Conservation (phyloP, 2,888 invertebrate genomes). For the Chouioia cunea region DNA sequence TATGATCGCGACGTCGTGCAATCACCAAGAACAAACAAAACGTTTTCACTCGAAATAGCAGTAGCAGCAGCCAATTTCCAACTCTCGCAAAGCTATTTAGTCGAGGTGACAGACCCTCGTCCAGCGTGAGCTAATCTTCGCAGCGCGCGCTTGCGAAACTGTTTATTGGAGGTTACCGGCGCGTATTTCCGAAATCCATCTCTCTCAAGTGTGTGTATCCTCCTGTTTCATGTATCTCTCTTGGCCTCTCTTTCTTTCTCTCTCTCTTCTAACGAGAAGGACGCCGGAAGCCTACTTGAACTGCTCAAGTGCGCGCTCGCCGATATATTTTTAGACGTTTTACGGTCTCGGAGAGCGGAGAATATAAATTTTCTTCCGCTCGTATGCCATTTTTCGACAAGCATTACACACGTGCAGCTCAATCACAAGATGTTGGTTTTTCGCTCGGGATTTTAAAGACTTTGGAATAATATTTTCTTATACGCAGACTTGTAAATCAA, state of each 20-base stretch:
- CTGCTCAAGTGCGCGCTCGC: not conserved
- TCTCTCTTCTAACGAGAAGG: conserved; percentile 22
- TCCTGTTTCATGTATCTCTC: not conserved
- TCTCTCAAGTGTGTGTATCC: not conserved
- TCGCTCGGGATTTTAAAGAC: not conserved
- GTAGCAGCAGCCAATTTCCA: too few relatives aligned
- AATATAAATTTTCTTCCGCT: conserved; percentile 34
- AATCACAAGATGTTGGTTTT: not conserved
- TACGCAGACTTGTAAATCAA: too few relatives aligned
- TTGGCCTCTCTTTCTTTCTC: not conserved
- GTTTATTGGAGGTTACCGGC: too few relatives aligned
- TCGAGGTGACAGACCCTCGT: conserved; percentile 8
- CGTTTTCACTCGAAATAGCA: too few relatives aligned
- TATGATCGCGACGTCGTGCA: too few relatives aligned
- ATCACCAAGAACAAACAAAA: too few relatives aligned
- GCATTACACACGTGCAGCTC: not conserved
- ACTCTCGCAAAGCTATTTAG: not conserved
- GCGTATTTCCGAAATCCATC: conserved; percentile 2
- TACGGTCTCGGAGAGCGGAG: conserved; percentile 20
- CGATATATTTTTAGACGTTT: conserved; percentile 37
- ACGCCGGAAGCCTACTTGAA: not conserved
- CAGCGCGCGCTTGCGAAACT: not conserved
- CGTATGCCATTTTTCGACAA: not conserved
- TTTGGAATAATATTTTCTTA: not conserved
- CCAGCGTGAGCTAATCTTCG: not conserved